Conservation (phyloP, 2,888 invertebrate species). For the Leptopilina drosophilae region DNA sequence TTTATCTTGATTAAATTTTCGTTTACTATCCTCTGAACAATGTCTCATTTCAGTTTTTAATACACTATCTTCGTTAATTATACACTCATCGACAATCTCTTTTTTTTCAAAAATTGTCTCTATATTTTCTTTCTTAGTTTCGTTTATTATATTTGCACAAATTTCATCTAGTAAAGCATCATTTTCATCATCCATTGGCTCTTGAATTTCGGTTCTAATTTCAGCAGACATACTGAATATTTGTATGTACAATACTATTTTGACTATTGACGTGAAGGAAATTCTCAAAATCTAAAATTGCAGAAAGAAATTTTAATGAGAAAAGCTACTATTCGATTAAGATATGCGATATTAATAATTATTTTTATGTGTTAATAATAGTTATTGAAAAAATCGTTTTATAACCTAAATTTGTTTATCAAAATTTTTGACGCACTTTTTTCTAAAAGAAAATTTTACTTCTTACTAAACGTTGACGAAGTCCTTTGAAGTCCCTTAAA, state of each 20-base stretch:
- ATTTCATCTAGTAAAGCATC: constrained; percentile 56
- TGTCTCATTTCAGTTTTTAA: not conserved
- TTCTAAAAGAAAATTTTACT: not conserved
- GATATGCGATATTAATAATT: too few species aligned
- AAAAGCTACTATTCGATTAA: too few species aligned
- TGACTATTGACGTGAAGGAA: not conserved
- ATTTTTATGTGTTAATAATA: too few species aligned
- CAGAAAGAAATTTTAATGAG: not conserved
- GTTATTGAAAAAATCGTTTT: not conserved
- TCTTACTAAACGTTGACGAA: constrained; percentile 5
- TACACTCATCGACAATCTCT: not conserved
- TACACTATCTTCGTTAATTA: not conserved
- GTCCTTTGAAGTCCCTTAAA: not conserved
- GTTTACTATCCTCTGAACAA: constrained; percentile 5
- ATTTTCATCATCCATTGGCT: constrained; percentile 52
- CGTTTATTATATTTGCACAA: constrained; percentile 17
- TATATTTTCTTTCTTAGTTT: not conserved
- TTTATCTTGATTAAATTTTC: constrained; percentile 15
- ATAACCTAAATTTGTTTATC: constrained; percentile 21
- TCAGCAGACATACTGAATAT: not conserved
- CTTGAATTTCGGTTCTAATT: not conserved
- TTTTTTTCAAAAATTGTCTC: not conserved
- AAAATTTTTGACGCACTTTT: not conserved
- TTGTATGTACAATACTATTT: not conserved
- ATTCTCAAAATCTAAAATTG: not conserved